phyloP scores from a whole-genome alignment of 2,113 vertebrate species.

The Cyanoderma ruficeps region DNA sequence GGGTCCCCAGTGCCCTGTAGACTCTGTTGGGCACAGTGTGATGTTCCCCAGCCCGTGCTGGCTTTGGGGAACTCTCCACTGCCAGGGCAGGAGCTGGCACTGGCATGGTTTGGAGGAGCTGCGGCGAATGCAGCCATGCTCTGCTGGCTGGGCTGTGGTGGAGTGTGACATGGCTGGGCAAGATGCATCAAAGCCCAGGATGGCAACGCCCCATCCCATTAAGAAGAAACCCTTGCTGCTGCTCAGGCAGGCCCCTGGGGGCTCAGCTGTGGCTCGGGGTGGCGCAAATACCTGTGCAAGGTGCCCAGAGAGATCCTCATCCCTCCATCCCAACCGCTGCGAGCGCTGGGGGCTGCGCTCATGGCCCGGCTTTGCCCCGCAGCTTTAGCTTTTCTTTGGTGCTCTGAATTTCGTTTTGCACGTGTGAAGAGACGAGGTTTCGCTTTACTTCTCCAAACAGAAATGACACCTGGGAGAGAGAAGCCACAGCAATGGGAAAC shows the following conservation, averaged over 20 bases:
- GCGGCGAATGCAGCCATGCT: accelerated
- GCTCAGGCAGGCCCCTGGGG: background rate
- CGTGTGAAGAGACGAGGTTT: background rate
- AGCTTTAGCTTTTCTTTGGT: background rate
- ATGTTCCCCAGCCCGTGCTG: accelerated
- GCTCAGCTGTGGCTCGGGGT: accelerated
- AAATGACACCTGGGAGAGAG: background rate
- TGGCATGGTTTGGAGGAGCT: accelerated
- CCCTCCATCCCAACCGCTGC: accelerated
- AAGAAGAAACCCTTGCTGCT: background rate
- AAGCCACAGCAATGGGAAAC: background rate
- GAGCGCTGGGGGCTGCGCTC: accelerated
- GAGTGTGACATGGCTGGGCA: accelerated
- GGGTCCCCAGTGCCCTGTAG: background rate
- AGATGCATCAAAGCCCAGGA: accelerated
- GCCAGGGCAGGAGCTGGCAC: background rate
- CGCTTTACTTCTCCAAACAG: background rate
- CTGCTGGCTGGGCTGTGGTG: background rate
- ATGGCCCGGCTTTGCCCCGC: accelerated
- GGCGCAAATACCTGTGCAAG: background rate
- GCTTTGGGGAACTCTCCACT: background rate
- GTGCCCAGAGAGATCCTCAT: background rate
- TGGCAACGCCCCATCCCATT: accelerated
- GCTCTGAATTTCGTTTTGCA: background rate
- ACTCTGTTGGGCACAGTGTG: accelerated